Percentiles rank a stretch among this genome's conserved stretches.
Evolutionary conservation across 2,888 invertebrate genomes (phyloP).

Genomic region (Nysson spinosus): DNA sequence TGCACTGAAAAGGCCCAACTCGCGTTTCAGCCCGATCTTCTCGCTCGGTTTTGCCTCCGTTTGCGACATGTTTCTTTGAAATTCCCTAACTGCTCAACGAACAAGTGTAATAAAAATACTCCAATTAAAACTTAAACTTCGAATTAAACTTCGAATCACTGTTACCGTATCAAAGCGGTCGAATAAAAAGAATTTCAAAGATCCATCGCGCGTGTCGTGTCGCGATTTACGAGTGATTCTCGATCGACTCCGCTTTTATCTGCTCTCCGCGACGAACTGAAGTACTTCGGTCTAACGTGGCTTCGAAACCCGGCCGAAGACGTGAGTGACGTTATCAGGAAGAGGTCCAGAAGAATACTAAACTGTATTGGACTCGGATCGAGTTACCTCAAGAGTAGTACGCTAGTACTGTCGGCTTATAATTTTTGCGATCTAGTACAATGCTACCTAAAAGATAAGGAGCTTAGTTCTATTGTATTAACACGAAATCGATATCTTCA

Average conservation of each 20-base stretch:
- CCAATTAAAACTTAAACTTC: too few relatives aligned
- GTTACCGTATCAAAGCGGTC: too few relatives aligned
- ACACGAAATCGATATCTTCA: conserved; percentile 24
- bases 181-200: too few relatives aligned
- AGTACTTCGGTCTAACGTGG: conserved; percentile 25
- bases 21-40: conserved; percentile 83
- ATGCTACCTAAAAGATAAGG: conserved; percentile 45
- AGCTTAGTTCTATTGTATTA: neutral
- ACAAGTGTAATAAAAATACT: too few relatives aligned
- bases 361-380: too few relatives aligned
- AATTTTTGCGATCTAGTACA: conserved; percentile 35
- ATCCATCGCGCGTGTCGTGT: conserved; percentile 26
- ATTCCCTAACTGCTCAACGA: too few relatives aligned
- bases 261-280: conserved; percentile 12
- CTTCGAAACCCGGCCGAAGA: conserved; percentile 38
- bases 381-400: too few relatives aligned
- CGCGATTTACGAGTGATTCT: conserved; percentile 8
- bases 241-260: conserved; percentile 30
- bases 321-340: conserved; percentile 53
- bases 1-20: conserved; percentile 89
- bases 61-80: conserved; percentile 45
- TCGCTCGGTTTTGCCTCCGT: conserved; percentile 26
- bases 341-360: conserved; percentile 58
- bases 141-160: too few relatives aligned
- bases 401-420: conserved; percentile 43